Conservation (phyloP, 2,888 invertebrate genomes). For the Neoitamus cyanurus region DNA sequence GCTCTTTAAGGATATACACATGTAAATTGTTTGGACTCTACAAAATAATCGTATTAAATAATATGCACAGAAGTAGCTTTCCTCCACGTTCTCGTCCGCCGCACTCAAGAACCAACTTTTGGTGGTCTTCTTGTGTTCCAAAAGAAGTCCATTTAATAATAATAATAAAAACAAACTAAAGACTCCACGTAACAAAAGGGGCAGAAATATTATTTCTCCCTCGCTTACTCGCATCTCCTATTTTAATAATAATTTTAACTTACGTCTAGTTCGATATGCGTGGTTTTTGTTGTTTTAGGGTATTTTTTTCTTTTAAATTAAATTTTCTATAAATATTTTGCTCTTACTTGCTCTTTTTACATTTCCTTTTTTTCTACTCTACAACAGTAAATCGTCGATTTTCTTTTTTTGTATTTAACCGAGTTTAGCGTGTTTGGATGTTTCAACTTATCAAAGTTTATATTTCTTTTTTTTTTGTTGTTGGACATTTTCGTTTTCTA, state of each 20-base stretch:
- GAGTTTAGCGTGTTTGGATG: not conserved
- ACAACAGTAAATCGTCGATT: slow-evolving; percentile 19
- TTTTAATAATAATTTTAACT: slow-evolving; percentile 3
- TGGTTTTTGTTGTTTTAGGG: slow-evolving; percentile 37
- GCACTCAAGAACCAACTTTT: not conserved
- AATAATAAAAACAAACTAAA: slow-evolving; percentile 15
- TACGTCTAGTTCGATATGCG: slow-evolving; percentile 34
- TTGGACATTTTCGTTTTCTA: not conserved
- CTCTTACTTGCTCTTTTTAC: slow-evolving; percentile 10
- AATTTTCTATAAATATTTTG: slow-evolving; percentile 43
- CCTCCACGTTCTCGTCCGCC: not conserved
- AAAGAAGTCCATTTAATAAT: not conserved
- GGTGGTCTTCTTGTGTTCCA: not conserved
- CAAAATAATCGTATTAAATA: slow-evolving; percentile 34
- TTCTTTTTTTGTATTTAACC: not conserved
- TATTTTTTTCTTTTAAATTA: slow-evolving; percentile 33
- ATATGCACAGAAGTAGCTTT: slow-evolving; percentile 39
- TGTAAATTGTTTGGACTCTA: slow-evolving; percentile 16
- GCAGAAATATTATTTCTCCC: slow-evolving; percentile 18
- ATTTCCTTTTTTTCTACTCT: slow-evolving; percentile 3
- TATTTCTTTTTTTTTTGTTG: not conserved
- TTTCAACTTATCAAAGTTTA: not conserved
- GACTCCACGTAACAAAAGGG: slow-evolving; percentile 14
- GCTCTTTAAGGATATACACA: not conserved
- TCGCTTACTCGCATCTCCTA: not conserved